phyloP scores from a whole-genome alignment of 2,888 invertebrate genomes.

The Dorcus parallelipipedus region DNA sequence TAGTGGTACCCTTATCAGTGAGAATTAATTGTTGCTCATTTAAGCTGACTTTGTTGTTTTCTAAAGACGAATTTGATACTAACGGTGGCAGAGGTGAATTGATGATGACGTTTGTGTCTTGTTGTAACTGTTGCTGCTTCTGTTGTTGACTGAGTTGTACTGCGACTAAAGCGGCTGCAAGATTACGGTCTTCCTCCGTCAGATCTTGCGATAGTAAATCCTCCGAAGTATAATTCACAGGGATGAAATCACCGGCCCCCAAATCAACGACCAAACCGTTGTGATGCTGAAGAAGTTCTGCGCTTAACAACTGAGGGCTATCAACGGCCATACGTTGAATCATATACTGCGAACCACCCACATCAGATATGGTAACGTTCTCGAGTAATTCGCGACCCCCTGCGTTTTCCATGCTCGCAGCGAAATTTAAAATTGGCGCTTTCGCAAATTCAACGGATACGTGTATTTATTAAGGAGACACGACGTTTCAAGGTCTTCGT shows the following conservation, averaged over 20 bases:
- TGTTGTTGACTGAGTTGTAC: conserved; percentile 61
- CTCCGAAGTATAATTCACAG: conserved; percentile 47
- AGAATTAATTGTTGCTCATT: conserved; percentile 42
- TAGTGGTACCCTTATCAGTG: conserved; percentile 32
- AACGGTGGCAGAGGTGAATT: conserved; percentile 31
- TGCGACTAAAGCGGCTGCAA: conserved; percentile 61
- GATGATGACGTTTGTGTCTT: conserved; percentile 34
- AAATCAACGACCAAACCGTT: conserved; percentile 47
- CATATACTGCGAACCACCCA: conserved; percentile 44
- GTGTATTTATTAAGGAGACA: conserved; percentile 34
- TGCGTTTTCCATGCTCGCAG: conserved; percentile 34
- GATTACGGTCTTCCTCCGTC: conserved; percentile 58
- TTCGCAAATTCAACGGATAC: conserved; percentile 23
- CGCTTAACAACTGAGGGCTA: conserved; percentile 43
- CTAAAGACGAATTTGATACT: conserved; percentile 26
- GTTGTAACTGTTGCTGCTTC: conserved; percentile 54
- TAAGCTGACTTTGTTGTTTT: conserved; percentile 28
- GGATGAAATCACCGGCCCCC: conserved; percentile 46
- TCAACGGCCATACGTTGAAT: conserved; percentile 44
- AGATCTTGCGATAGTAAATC: conserved; percentile 48
- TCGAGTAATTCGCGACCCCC: conserved; percentile 40
- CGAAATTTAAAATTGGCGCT: conserved; percentile 35
- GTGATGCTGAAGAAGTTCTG: conserved; percentile 45
- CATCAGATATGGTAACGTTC: conserved; percentile 41
- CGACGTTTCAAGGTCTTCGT: conserved; percentile 46